These are phyloP conservation scores for Eucera pruinosa DNA, from an alignment of 2,888 invertebrate species.

Conservation along the genomic window DNA sequence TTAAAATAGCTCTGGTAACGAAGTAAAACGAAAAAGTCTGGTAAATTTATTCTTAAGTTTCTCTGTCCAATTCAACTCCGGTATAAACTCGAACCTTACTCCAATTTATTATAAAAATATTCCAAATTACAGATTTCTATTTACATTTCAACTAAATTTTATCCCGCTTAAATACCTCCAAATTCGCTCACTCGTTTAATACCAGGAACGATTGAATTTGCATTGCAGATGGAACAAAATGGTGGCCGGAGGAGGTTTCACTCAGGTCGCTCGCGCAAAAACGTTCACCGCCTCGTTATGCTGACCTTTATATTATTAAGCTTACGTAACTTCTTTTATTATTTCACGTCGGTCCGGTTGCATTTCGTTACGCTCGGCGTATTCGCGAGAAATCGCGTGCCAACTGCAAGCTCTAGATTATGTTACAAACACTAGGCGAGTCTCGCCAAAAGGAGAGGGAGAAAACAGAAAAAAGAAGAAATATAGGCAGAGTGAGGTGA, in stretches of 20 bases:
- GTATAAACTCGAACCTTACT: too few relatives aligned
- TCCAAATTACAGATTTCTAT: constrained; percentile 1
- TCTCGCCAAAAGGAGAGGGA: not conserved
- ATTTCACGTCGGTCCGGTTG: constrained; percentile 34
- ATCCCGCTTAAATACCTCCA: not conserved
- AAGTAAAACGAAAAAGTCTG: too few relatives aligned
- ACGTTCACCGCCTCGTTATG: constrained; percentile 21
- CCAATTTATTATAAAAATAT: not conserved
- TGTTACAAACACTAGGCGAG: not conserved
- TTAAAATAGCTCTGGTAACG: too few relatives aligned
- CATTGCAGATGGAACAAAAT: constrained; percentile 20
- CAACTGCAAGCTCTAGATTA: constrained; percentile 38
- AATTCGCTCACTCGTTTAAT: constrained; percentile 15
- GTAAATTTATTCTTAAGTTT: too few relatives aligned
- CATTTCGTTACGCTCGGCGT: constrained; percentile 31
- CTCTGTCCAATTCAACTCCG: too few relatives aligned
- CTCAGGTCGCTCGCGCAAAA: not conserved
- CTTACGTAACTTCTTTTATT: constrained; percentile 55
- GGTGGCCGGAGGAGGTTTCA: not conserved
- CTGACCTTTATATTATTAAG: constrained; percentile 45
- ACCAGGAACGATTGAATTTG: constrained; percentile 31
- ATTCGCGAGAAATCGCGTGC: constrained; percentile 42
- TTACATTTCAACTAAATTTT: not conserved
- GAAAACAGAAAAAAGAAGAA: not conserved
- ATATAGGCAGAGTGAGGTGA: not conserved